phyloP scores from a whole-genome alignment of 2,888 invertebrate species.

The Cantharis rufa region DNA sequence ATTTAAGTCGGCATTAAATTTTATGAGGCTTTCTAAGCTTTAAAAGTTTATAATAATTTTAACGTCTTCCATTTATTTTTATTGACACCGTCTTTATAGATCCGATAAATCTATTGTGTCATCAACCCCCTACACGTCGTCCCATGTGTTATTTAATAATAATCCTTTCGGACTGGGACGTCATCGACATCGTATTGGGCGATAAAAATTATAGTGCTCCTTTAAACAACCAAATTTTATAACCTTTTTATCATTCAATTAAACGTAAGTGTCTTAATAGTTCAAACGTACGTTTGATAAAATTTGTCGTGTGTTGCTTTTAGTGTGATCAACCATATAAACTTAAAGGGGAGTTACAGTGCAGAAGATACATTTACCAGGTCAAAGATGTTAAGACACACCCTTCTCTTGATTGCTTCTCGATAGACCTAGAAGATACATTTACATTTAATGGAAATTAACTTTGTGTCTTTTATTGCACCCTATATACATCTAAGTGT shows the following conservation, averaged over 20 bases:
- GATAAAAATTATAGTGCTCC: neutral
- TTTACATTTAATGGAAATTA: slow-evolving; percentile 25
- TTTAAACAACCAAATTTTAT: neutral
- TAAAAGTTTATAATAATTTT: neutral
- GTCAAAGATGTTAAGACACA: slow-evolving; percentile 18
- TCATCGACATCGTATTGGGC: neutral
- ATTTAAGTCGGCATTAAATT: neutral
- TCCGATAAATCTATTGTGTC: neutral
- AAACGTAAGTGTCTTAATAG: neutral
- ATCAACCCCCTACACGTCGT: neutral
- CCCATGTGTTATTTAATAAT: neutral
- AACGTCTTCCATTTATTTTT: neutral
- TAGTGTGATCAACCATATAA: slow-evolving; percentile 17
- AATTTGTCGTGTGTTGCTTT: slow-evolving; percentile 14
- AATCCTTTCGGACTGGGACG: neutral
- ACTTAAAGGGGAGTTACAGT: slow-evolving; percentile 10
- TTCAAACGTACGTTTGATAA: neutral
- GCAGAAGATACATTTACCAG: slow-evolving; percentile 9
- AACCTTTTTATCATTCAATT: neutral
- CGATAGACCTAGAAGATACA: slow-evolving; percentile 11
- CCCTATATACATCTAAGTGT: neutral
- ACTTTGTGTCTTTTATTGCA: slow-evolving; percentile 1
- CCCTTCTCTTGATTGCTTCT: slow-evolving; percentile 22
- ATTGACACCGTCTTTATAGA: neutral
- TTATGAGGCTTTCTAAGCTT: neutral